Base-by-base conservation (phyloP, 2,113 vertebrate species). In the Phalacrocorax pelagicus region DNA sequence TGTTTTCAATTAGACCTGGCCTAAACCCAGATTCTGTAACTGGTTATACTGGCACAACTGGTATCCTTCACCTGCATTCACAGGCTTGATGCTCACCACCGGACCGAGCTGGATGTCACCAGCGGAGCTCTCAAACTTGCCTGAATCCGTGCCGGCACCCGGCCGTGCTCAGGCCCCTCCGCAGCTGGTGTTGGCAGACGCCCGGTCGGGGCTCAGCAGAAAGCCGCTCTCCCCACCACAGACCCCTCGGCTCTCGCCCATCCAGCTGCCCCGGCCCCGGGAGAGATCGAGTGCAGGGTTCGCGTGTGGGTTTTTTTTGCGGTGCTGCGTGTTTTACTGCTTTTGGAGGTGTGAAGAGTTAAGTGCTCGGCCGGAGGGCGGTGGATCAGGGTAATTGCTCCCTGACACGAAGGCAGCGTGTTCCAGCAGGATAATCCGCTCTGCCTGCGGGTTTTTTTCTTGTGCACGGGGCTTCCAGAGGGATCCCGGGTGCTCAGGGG, bases 371-470 rank as follows among this genome's bases (percentile, higher is more conserved):
- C 78, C 8, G 36, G 58, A 46, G 75, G 72, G 90, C 5, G 7
- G 30, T 5, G 8, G 61, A 58, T 38, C 49, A n/a, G 71, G 67
- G 63, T 67, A 57, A 81, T 88, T 65, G 92, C 83, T 91, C 67
- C 79, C 72, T 63, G 85, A 58, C 74, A 78, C 1, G 26, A 46
- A 71, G 83, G 81, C 81, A 57, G 70, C 71, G 4, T 81, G 86
- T 91, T 74, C 92, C 96, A 74, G 78, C 92, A 91, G 81, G 94
- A 93, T 42, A 70, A 69, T 87, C 88, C 2, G 4, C 77, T 29
- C 84, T 13, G 74, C 90, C 81, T 30, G 49, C 5, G 1, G 86
- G 57, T 63, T 90, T 79, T 62, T 58, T 47, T 51, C 58, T 21
- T 32, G 16, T 12, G 54, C 63, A 11, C 1, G 69, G 47, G 40